Percentiles rank a stretch among this genome's conserved stretches.
phyloP scores from a whole-genome alignment of 2,797 vertebrate genomes.

The Lindbergichthys nudifrons region DNA sequence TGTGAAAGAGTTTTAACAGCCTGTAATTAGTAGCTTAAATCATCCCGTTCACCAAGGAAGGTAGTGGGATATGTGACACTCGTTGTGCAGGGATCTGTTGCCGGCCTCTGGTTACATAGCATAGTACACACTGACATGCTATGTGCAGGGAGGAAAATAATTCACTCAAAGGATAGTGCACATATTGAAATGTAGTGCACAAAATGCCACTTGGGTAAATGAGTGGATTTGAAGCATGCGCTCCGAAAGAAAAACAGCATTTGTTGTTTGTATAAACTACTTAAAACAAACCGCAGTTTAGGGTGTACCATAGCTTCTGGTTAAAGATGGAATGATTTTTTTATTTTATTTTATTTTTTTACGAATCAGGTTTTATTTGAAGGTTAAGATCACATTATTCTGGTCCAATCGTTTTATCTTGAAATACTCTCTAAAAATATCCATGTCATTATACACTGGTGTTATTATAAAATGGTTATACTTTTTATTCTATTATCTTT shows the following conservation, averaged over 20 bases:
- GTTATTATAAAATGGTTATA: too few species aligned
- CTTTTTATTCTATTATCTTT: neutral
- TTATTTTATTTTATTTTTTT: too few species aligned
- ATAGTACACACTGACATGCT: slow-evolving; percentile 44
- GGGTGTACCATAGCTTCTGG: neutral
- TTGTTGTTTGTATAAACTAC: neutral
- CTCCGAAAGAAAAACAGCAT: slow-evolving; percentile 8
- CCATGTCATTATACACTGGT: neutral
- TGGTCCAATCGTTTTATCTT: neutral
- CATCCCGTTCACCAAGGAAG: slow-evolving; percentile 47
- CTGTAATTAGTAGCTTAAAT: slow-evolving; percentile 65
- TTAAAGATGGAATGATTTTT: neutral
- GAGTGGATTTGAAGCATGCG: slow-evolving; percentile 36
- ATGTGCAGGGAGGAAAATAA: slow-evolving; percentile 55
- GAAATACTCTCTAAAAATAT: neutral
- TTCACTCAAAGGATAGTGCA: slow-evolving; percentile 48
- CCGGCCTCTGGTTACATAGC: slow-evolving; percentile 49
- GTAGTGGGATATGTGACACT: slow-evolving; percentile 57
- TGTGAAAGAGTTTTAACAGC: slow-evolving; percentile 41
- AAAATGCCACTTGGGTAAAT: slow-evolving; percentile 41
- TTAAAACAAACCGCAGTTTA: slow-evolving; percentile 3
- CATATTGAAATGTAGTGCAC: slow-evolving; percentile 42
- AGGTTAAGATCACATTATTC: neutral
- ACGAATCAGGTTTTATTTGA: neutral
- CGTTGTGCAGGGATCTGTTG: slow-evolving; percentile 53